phyloP scores from a whole-genome alignment of 2,113 vertebrate species.

The Corythoichthys intestinalis region DNA sequence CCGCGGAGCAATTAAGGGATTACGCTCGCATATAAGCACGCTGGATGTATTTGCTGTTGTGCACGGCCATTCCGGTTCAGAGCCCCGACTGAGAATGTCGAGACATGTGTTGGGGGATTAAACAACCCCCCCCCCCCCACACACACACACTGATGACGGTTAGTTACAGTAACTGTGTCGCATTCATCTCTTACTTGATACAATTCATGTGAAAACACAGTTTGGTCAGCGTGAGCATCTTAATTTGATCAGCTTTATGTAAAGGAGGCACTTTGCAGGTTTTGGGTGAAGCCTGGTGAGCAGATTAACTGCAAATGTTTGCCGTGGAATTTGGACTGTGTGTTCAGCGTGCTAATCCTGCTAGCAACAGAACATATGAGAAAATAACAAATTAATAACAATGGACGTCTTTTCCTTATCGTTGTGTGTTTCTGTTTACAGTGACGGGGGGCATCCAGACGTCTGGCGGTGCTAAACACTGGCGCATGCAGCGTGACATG shows the following conservation, averaged over 20 bases:
- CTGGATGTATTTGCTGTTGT: slow-evolving; percentile 66
- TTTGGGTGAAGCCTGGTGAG: slow-evolving; percentile 13
- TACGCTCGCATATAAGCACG: slow-evolving; percentile 67
- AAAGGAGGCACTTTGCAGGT: slow-evolving; percentile 56
- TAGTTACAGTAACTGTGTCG: slow-evolving; percentile 45
- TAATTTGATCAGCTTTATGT: slow-evolving; percentile 77
- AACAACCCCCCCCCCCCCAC: neutral
- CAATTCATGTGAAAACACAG: slow-evolving; percentile 53
- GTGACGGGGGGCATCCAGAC: slow-evolving; percentile 18
- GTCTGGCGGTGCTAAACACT: slow-evolving; percentile 39
- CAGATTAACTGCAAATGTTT: slow-evolving; percentile 77
- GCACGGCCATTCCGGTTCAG: slow-evolving; percentile 51
- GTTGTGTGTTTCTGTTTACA: slow-evolving; percentile 49
- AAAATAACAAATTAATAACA: slow-evolving; percentile 72
- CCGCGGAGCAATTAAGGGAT: slow-evolving; percentile 78
- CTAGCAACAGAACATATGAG: slow-evolving; percentile 54
- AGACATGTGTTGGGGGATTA: slow-evolving; percentile 29
- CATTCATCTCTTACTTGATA: slow-evolving; percentile 13
- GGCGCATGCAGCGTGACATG: slow-evolving; percentile 26
- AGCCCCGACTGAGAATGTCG: slow-evolving; percentile 38
- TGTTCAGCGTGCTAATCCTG: slow-evolving; percentile 73
- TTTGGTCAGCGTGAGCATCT: slow-evolving; percentile 66
- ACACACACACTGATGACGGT: slow-evolving; percentile 20
- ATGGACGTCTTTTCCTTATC: slow-evolving; percentile 63
- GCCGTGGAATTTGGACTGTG: slow-evolving; percentile 73